These are phyloP conservation scores for Baccha elongata DNA, from an alignment of 2,888 invertebrate genomes.

Conservation along the genomic window DNA sequence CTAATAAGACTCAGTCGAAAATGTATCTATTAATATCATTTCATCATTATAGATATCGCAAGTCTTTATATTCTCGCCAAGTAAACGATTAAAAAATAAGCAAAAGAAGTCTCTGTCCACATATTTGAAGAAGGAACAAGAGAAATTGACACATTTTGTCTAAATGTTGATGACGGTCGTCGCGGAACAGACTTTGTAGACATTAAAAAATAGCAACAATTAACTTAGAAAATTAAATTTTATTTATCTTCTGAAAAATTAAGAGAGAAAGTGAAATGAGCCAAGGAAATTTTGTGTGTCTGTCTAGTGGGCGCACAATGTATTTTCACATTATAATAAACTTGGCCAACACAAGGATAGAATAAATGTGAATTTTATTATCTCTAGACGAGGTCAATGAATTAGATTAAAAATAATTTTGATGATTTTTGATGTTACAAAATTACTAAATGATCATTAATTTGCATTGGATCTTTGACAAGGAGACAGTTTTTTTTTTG, in stretches of 20 bases:
- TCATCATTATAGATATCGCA: conserved; percentile 64
- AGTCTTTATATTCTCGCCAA: conserved; percentile 61
- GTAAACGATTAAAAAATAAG: conserved; percentile 17
- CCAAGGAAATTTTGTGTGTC: conserved; percentile 5
- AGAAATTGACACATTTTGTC: conserved; percentile 67
- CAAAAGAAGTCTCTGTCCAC: conserved; percentile 28
- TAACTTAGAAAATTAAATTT: conserved; percentile 25
- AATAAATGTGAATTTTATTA: conserved; percentile 42
- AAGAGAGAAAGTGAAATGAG: conserved; percentile 12
- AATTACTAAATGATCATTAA: conserved; percentile 3
- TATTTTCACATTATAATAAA: conserved; percentile 16
- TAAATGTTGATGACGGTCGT: conserved; percentile 56
- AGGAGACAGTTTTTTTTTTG: not conserved
- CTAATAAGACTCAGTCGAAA: conserved; percentile 62
- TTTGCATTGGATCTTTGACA: not conserved
- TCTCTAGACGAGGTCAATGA: conserved; percentile 59
- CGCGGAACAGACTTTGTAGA: conserved; percentile 41
- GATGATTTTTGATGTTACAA: not conserved
- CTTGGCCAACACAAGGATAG: conserved; percentile 19
- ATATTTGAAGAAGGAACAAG: conserved; percentile 31
- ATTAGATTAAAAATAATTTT: conserved; percentile 35
- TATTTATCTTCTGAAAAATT: conserved; percentile 24
- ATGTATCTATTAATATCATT: conserved; percentile 69
- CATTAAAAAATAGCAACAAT: conserved; percentile 51
- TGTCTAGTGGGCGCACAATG: conserved; percentile 4